Percentiles rank a stretch among this genome's conserved stretches.
These are phyloP conservation scores for Mixornis gularis DNA, from an alignment of 2,113 vertebrate genomes.

Conservation along the genomic window DNA sequence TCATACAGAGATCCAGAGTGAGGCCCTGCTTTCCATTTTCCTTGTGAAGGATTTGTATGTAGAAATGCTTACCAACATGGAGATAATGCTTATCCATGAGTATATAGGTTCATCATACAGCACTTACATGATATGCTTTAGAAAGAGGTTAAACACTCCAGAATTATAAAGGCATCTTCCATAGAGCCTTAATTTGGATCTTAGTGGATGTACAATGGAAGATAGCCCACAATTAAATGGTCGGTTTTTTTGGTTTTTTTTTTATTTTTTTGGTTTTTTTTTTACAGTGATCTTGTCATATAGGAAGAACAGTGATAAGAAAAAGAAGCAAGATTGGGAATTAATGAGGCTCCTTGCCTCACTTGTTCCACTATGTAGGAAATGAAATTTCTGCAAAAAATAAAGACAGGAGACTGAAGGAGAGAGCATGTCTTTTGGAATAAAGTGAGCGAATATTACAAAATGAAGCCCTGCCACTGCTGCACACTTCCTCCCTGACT, in stretches of 20 bases:
- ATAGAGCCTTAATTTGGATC: not conserved
- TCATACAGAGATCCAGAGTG: not conserved
- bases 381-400: not conserved
- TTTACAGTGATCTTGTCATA: not conserved
- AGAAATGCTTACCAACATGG: not conserved
- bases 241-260: no score
- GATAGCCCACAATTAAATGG: not conserved
- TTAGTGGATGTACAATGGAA: not conserved
- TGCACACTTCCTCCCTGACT: not conserved
- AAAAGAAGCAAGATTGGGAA: not conserved
- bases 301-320: not conserved
- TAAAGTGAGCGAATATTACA: not conserved
- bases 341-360: not conserved
- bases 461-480: not conserved
- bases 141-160: not conserved
- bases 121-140: not conserved
- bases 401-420: not conserved
- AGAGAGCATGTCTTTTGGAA: not conserved
- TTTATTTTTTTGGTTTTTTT: fast-evolving
- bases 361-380: not conserved
- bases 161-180: not conserved
- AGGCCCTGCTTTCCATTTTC: not conserved
- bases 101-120: not conserved
- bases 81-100: not conserved
- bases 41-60: not conserved